phyloP scores from a whole-genome alignment of 1,140 invertebrate genomes.

The Rhopalosiphum padi region DNA sequence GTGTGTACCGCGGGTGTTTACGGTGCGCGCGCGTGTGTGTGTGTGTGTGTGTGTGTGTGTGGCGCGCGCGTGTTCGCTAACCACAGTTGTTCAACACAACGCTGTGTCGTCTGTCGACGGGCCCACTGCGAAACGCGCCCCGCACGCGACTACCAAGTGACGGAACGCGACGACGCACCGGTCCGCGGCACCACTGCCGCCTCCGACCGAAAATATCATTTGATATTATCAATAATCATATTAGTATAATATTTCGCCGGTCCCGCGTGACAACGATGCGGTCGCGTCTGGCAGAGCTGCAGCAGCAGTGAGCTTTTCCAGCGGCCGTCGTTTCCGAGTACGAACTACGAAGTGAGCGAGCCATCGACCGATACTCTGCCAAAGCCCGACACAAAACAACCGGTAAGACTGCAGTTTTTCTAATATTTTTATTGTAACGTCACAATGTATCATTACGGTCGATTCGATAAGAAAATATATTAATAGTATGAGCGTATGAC shows the following conservation, averaged over 20 bases:
- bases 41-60: background rate
- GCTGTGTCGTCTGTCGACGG: background rate
- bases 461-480: background rate
- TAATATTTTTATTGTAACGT: background rate
- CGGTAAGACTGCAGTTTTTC: background rate
- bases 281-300: background rate
- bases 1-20: background rate
- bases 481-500: background rate
- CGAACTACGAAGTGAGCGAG: background rate
- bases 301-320: background rate
- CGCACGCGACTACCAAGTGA: background rate
- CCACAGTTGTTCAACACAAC: background rate
- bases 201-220: background rate
- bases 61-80: background rate
- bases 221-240: too few species aligned
- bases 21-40: background rate
- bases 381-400: background rate
- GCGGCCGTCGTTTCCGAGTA: background rate
- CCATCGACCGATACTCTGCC: background rate
- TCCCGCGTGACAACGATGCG: background rate
- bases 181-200: background rate
- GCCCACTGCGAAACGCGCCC: slow-evolving; percentile 22
- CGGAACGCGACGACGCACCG: background rate
- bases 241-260: background rate
- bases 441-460: background rate